Evolutionary conservation across 2,888 invertebrate species (phyloP), one percentile per base, ranked within the genome.

Genomic region (Tachina fera): DNA sequence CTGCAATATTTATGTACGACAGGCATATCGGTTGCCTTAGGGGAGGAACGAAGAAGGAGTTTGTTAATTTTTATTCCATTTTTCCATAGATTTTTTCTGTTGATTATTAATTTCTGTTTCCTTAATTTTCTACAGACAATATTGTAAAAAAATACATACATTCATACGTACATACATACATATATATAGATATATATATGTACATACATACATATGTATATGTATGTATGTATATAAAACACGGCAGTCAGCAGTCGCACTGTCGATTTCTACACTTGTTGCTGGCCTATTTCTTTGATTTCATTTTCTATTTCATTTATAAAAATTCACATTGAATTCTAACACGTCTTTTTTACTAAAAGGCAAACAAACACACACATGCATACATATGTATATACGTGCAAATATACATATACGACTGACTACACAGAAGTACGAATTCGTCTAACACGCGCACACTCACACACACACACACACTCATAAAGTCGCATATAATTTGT

Each of bases 241-340:
- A 56, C 45, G 49, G 65, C 49, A 67, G 49, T 39, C 53, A 65
- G 71, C 19, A 65, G 47, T 31, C 31, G 31, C 41, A 79, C 60
- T 77, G 70, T 60, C 83, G 72, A 85, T 84, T 87, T 61, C 77
- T 86, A 85, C 87, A 87, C 85, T 85, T 85, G 83, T 87, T 87
- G 87, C 85, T 87, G 83, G 80, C 85, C 80, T 78, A 78, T 87
- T 84, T 81, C 43, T 56, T 47, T 53, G 9, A n/a, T 53, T 58
- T 67, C 47, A 6, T 63, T 51, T 63, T 79, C 14, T 39, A 60
- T 76, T 79, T 76, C 16, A 60, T 71, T 74, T 60, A 51, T 53
- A 45, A 70, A 53, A 72, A 81, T 71, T 79, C 76, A 76, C 72
- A 75, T 58, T 79, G 82, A 86, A 79, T 85, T 79, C 61, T 78